Percentiles rank a stretch among this genome's conserved stretches.
These are phyloP conservation scores for Nephrotoma flavescens DNA, from an alignment of 2,888 invertebrate species.

Conservation along the genomic window DNA sequence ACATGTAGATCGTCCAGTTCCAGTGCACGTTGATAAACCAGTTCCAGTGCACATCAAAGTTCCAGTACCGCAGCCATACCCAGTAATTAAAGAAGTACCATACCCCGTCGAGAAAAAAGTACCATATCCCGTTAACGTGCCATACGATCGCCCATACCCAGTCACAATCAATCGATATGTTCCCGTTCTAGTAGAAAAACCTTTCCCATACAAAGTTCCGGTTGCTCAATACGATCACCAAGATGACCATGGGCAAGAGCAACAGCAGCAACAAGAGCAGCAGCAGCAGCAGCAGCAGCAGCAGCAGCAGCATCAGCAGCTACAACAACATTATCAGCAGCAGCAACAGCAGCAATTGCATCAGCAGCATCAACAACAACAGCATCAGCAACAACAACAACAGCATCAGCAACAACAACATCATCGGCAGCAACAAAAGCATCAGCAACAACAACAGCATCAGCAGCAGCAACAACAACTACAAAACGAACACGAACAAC, in stretches of 20 bases:
- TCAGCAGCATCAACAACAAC: too few species aligned
- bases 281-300: neutral
- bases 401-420: neutral
- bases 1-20: slow-evolving; percentile 39
- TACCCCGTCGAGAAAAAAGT: slow-evolving; percentile 46
- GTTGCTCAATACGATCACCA: neutral
- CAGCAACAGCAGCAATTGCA: too few species aligned
- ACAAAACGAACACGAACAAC: too few species aligned
- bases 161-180: slow-evolving; percentile 55
- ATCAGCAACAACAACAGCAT: neutral
- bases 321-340: too few species aligned
- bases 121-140: slow-evolving; percentile 47
- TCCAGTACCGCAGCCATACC: slow-evolving; percentile 48
- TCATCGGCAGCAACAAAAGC: neutral
- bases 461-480: too few species aligned
- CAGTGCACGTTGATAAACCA: slow-evolving; percentile 28
- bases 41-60: slow-evolving; percentile 37
- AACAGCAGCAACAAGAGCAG: neutral
- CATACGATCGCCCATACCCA: slow-evolving; percentile 45
- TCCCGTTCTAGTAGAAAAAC: slow-evolving; percentile 45
- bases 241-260: neutral
- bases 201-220: slow-evolving; percentile 45
- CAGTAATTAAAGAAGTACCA: slow-evolving; percentile 34
- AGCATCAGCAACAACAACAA: neutral
- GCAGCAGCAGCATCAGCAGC: neutral